Evolutionary conservation across 2,113 vertebrate genomes (phyloP), one percentile per base, ranked within the genome.

Genomic region (Vidua macroura): DNA sequence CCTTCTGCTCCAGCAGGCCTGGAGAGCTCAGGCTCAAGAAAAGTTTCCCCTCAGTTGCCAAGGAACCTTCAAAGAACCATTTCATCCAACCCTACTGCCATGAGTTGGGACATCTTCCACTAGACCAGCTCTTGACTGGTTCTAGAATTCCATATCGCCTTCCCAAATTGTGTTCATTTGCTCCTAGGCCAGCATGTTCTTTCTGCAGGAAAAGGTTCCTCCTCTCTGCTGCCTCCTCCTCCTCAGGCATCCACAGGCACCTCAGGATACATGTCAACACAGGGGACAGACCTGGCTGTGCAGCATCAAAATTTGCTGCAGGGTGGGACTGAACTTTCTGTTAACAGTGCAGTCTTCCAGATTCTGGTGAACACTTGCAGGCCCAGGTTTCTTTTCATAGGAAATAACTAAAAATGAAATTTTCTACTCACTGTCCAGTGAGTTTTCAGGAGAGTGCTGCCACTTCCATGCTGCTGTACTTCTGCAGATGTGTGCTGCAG

Each of bases 251-350:
- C 23, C 43, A 10, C 18, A 2, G 10, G 63, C 52, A 55, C 13
- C 49, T 73, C 0, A 6, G 59, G 4, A 1, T n/a, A 51, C 15
- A 11, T 17, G 2, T 13, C n/a, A 35, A 43, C 0, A 0, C 23
- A 23, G 39, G 33, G 59, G 24, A 23, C 53, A 69, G 37, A 39
- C 46, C 30, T 8, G 8, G 33, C 48, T 69, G 46, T 4, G 2
- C 6, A 20, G 51, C 0, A 0, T 60, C 52, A 33, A 28, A 53
- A 41, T n/a, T 39, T 58, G 63, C 59, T 58, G 68, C 55, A 51
- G 33, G 25, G 20, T 55, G 25, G 33, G 55, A 8, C 39, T 31
- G 68, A 56, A 15, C 28, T 83, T 70, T 39, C 33, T 77, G 75
- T 49, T 73, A 44, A 4, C 35, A 27, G 52, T 53, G 39, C 7